phyloP scores from a whole-genome alignment of 2,797 vertebrate species.

The Rhinophrynus dorsalis region DNA sequence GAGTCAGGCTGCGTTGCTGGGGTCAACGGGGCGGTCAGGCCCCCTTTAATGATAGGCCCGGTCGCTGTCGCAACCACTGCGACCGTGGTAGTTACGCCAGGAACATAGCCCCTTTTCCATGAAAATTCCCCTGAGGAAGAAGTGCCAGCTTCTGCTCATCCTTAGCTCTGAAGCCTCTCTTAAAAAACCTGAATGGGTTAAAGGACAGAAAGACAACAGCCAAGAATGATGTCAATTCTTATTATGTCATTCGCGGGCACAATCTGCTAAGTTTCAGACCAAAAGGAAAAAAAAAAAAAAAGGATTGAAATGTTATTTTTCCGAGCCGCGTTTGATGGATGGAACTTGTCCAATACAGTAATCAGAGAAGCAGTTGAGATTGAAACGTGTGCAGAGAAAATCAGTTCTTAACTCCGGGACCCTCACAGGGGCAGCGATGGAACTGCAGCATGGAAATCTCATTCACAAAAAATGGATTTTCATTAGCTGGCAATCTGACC shows the following conservation, averaged over 20 bases:
- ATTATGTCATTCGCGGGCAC: conserved; percentile 63
- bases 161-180: too few species aligned
- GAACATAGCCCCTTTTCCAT: too few species aligned
- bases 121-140: too few species aligned
- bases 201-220: conserved; percentile 38
- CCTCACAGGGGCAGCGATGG: neutral
- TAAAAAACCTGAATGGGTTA: conserved; percentile 26
- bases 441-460: conserved; percentile 4
- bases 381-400: conserved; percentile 13
- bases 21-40: too few species aligned
- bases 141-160: too few species aligned
- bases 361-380: conserved; percentile 43
- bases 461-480: conserved; percentile 15
- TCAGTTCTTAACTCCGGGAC: conserved; percentile 10
- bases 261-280: neutral
- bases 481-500: neutral
- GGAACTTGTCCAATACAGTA: conserved; percentile 28
- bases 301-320: conserved; percentile 9
- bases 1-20: too few species aligned
- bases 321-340: conserved; percentile 31
- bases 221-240: conserved; percentile 66
- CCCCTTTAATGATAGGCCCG: too few species aligned
- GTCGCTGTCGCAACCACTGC: too few species aligned
- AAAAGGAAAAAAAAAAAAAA: conserved; percentile 16
- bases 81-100: too few species aligned